Evolutionary conservation across 2,797 vertebrate genomes (phyloP), one percentile per base, ranked within the genome.

Genomic region (Microctenopoma steveboyesi): DNA sequence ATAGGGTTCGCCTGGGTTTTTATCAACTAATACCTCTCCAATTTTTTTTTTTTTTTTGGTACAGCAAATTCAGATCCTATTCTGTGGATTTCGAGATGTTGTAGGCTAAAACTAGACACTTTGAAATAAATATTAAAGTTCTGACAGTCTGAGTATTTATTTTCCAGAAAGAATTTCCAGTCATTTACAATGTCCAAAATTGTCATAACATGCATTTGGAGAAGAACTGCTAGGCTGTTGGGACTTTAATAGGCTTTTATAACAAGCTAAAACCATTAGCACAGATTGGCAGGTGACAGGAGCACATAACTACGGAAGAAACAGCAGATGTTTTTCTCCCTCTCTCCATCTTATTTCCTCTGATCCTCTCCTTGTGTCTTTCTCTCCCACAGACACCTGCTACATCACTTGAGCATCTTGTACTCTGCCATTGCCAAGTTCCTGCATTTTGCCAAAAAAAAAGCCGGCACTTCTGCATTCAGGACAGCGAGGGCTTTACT

Each of bases 351-450:
- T 71, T 35, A 68, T 46, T 57, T 10, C 53, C 46, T 58, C 53
- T 33, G 13, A 47, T 33, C 16, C 47, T 39, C 30, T 63, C 25
- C 43, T 13, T 47, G 16, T 54, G 18, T 42, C 43, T 50, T 22
- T 52, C 45, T 67, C 60, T 64, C 63, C 58, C 53, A 25, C n/a
- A 55, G 51, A 79, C 81, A 86, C 76, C 62, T 74, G 74, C 71
- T 82, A 78, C 80, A 74, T 78, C 62, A 77, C 81, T 75, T 58
- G 52, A 76, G 72, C 76, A 73, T 69, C 79, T 49, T 79, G 74
- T 89, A 82, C 64, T 78, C 76, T 71, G 72, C 67, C 74, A 83
- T 76, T 90, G 88, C 86, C 84, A 88, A 83, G 82, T 83, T 77
- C 65, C 71, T 69, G 58, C 72, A 49, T 76, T 60, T 58, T 71